Conservation (phyloP, 2,888 invertebrate genomes). For the Drosophila barbarae region DNA sequence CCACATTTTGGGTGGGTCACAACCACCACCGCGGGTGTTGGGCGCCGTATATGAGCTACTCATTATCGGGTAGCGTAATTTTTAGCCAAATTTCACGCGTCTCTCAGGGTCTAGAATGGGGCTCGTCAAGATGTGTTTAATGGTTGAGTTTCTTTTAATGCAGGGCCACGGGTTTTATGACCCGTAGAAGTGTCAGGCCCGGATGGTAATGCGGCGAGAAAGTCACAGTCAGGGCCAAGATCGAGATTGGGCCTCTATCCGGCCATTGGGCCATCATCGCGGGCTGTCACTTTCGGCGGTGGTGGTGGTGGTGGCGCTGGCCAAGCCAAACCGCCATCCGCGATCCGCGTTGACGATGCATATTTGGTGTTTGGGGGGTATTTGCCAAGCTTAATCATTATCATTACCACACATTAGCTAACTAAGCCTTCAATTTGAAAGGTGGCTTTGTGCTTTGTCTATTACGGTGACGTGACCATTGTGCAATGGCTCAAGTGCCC, state of each 20-base stretch:
- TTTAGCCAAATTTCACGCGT: slow-evolving; percentile 54
- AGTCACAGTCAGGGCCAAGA: slow-evolving; percentile 38
- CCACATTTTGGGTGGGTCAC: slow-evolving; percentile 10
- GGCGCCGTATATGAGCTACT: slow-evolving; percentile 42
- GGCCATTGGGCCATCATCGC: slow-evolving; percentile 19
- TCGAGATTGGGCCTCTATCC: slow-evolving; percentile 17
- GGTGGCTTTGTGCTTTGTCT: slow-evolving; percentile 56
- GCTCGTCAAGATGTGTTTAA: slow-evolving; percentile 34
- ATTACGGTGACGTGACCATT: slow-evolving; percentile 41
- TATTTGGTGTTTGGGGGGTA: slow-evolving; percentile 47
- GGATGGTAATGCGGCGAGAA: slow-evolving; percentile 27
- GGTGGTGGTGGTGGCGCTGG: not conserved
- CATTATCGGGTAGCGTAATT: slow-evolving; percentile 54
- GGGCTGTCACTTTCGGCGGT: slow-evolving; percentile 34
- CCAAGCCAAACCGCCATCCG: slow-evolving; percentile 5
- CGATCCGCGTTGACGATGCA: slow-evolving; percentile 25
- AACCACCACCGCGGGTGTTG: not conserved
- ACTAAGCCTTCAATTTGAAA: slow-evolving; percentile 66
- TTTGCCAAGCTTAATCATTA: slow-evolving; percentile 66
- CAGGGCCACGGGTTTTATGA: slow-evolving; percentile 23
- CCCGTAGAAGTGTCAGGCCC: slow-evolving; percentile 20
- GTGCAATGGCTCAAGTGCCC: slow-evolving; percentile 46
- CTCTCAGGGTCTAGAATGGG: slow-evolving; percentile 49
- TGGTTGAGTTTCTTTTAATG: slow-evolving; percentile 24
- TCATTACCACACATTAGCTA: slow-evolving; percentile 66